A percentile compares a stretch with the other conserved stretches of the same genome.
Conservation (phyloP, 2,888 invertebrate species). For the Drosophila fungiperda region DNA sequence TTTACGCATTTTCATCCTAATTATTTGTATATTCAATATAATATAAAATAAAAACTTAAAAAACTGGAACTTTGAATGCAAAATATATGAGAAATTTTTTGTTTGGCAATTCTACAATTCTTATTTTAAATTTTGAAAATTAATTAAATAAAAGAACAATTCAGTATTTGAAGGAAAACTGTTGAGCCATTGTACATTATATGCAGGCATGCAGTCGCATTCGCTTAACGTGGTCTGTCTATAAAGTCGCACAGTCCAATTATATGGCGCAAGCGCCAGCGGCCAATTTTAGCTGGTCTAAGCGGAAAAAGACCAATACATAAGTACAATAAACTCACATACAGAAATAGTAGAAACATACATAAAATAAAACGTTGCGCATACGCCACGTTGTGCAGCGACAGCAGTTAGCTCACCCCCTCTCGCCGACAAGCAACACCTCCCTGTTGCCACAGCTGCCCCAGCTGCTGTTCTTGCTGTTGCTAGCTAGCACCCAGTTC, state of each 20-base stretch:
- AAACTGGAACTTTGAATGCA: background rate
- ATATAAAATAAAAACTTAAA: background rate
- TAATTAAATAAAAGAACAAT: background rate
- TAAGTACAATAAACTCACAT: conserved; percentile 1
- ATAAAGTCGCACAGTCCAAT: conserved; percentile 62
- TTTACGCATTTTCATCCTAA: too few relatives aligned
- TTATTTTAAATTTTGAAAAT: background rate
- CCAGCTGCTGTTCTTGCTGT: background rate
- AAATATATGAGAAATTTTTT: background rate
- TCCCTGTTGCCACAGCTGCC: conserved; percentile 14
- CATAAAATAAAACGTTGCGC: conserved; percentile 60
- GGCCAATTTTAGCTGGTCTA: conserved; percentile 44
- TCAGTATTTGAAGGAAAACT: background rate
- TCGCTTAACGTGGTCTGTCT: conserved; percentile 20
- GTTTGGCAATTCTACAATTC: background rate
- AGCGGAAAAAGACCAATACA: conserved; percentile 29
- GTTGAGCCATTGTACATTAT: background rate
- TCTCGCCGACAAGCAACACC: background rate
- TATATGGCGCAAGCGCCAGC: conserved; percentile 73
- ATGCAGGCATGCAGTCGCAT: conserved; percentile 35
- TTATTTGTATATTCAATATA: background rate
- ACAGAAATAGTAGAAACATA: conserved; percentile 7
- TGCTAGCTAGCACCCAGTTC: conserved; percentile 36
- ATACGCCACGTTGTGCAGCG: conserved; percentile 77
- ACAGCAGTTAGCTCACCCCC: conserved; percentile 42